Evolutionary conservation across 2,888 invertebrate genomes (phyloP).

Genomic region (Folsomia candida): DNA sequence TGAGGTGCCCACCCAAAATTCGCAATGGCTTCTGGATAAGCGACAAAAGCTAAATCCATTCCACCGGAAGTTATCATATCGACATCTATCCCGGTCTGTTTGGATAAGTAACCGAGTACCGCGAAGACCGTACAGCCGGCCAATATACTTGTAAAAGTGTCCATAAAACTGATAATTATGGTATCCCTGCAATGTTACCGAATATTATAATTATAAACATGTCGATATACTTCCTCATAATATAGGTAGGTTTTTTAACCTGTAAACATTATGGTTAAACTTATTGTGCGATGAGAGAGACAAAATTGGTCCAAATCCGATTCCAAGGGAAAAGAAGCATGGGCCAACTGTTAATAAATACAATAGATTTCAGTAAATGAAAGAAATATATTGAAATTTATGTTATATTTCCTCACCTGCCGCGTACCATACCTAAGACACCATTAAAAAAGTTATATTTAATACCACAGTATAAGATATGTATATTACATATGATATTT

Average conservation of each 20-base stretch:
- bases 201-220: conserved; percentile 4
- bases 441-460: too few species aligned
- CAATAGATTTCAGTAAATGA: too few species aligned
- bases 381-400: too few species aligned
- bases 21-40: conserved; percentile 77
- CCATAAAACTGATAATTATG: too few species aligned
- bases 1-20: conserved; percentile 72
- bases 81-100: conserved; percentile 58
- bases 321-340: conserved; percentile 73
- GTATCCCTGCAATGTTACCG: too few species aligned
- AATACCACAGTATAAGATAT: too few species aligned
- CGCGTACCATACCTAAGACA: conserved; percentile 69
- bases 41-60: conserved; percentile 74
- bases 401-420: too few species aligned
- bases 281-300: conserved; percentile 77
- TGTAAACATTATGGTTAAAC: conserved; percentile 68
- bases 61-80: conserved; percentile 64
- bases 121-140: too few species aligned
- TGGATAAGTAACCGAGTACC: too few species aligned
- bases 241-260: conserved; percentile 60
- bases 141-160: too few species aligned
- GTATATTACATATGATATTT: too few species aligned
- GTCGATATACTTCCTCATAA: background rate
- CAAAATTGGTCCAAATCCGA: conserved; percentile 70
- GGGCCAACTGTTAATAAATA: too few species aligned